Evolutionary conservation across 2,797 vertebrate genomes (phyloP).

Genomic region (Cryptoprocta ferox): DNA sequence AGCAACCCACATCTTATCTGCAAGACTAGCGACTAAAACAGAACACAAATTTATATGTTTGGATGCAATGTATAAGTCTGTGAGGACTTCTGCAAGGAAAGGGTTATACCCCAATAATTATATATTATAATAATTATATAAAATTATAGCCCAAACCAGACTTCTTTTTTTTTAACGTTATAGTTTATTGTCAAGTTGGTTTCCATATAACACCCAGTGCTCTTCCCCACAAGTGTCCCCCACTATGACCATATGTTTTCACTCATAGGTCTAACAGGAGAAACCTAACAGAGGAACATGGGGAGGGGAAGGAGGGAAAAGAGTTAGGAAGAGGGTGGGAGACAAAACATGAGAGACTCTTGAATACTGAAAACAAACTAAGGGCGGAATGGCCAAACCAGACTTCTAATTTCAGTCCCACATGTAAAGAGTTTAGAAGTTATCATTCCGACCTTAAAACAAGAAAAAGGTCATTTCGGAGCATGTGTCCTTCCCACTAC

Average conservation of each 20-base stretch:
- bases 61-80: not conserved
- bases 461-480: not conserved
- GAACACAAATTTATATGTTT: not conserved
- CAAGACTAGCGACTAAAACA: not conserved
- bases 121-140: not conserved
- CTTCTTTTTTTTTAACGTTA: too few relatives aligned
- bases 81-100: not conserved
- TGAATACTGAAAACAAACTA: too few relatives aligned
- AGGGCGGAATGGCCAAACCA: too few relatives aligned
- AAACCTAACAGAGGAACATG: too few relatives aligned
- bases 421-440: not conserved
- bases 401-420: not conserved
- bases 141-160: not conserved
- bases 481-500: not conserved
- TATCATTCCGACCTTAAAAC: not conserved
- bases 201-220: too few relatives aligned
- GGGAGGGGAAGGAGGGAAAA: too few relatives aligned
- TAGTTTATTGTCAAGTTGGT: too few relatives aligned
- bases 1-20: not conserved
- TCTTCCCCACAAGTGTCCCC: too few relatives aligned
- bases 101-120: not conserved
- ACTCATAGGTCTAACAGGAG: too few relatives aligned
- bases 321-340: too few relatives aligned
- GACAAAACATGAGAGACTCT: too few relatives aligned
- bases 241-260: too few relatives aligned